Evolutionary conservation across 1,140 invertebrate genomes (phyloP), one percentile per base, ranked within the genome.

Genomic region (Cyphomyrmex costatus): DNA sequence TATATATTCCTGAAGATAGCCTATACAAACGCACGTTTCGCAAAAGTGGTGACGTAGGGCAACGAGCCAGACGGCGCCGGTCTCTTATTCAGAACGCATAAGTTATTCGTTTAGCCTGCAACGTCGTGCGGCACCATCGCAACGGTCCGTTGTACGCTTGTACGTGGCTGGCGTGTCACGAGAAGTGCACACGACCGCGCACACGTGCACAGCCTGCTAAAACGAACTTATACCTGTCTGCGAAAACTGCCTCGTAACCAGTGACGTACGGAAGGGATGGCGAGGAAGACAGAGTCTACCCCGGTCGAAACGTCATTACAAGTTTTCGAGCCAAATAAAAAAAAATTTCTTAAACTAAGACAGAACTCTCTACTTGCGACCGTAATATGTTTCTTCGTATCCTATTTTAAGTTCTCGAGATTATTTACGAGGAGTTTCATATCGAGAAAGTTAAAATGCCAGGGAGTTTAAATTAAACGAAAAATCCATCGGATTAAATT

Each of bases 21-120:
- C 21, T 42, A 24, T 58, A 60, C 42, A 24, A 12, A 36, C 33
- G n/a, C 53, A 66, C 58, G 65, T 85, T 74, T 61, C 60, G 65
- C 74, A 36, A 80, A 79, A 86, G 56, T 71, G 70, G 88, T 46
- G 53, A 71, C 19, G 83, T 70, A 19, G 42, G 51, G 63, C 56
- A 76, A 70, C 27, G 51, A 68, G 65, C 71, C 86, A 85, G 86
- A 85, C 61, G 77, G 77, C 42, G 36, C 53, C 73, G 76, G 83
- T 89, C 87, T 86, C 87, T 86, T 90, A 90, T 90, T 90, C 88
- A 89, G 85, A 83, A 84, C 87, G 88, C 87, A 90, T 90, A 90
- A 90, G 88, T 90, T 90, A 90, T 90, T 90, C 88, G 88, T 86
- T 89, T 88, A 88, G 88, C 71, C 76, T 63, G 73, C 86, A 76